Conservation (phyloP, 2,888 invertebrate species). For the Drosophila tripunctata region DNA sequence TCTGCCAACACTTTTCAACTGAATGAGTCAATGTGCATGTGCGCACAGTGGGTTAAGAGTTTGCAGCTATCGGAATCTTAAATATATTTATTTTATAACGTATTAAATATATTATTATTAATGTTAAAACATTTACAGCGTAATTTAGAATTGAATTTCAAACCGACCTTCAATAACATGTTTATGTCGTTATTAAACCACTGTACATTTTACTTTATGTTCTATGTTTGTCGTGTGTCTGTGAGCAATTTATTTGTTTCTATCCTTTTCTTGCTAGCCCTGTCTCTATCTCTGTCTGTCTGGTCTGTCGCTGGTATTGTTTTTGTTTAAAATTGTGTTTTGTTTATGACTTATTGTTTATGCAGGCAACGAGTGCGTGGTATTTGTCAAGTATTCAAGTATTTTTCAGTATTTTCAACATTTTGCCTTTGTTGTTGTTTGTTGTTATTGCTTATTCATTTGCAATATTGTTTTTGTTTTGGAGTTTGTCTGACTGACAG, state of each 20-base stretch:
- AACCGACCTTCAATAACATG: too few species aligned
- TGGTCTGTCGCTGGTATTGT: slow-evolving; percentile 27
- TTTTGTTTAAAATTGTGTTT: slow-evolving; percentile 53
- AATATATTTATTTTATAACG: neutral
- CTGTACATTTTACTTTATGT: slow-evolving; percentile 28
- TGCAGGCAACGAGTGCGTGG: slow-evolving; percentile 56
- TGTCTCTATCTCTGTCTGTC: neutral
- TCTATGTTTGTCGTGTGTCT: slow-evolving; percentile 28
- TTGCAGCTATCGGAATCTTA: too few species aligned
- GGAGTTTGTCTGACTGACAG: slow-evolving; percentile 16
- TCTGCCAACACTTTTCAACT: slow-evolving; percentile 9
- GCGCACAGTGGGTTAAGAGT: slow-evolving; percentile 29
- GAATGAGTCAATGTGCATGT: slow-evolving; percentile 40
- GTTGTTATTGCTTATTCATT: slow-evolving; percentile 32
- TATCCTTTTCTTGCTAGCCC: neutral
- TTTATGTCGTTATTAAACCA: slow-evolving; percentile 21
- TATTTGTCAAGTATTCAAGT: slow-evolving; percentile 63
- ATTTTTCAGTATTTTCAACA: slow-evolving; percentile 52
- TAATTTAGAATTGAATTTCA: too few species aligned
- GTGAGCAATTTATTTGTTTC: slow-evolving; percentile 26
- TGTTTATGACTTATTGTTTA: slow-evolving; percentile 56
- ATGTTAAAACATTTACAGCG: too few species aligned
- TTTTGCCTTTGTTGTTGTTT: slow-evolving; percentile 17
- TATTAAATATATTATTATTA: neutral
- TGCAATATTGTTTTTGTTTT: slow-evolving; percentile 40